A percentile compares a stretch with the other conserved stretches of the same genome.
Evolutionary conservation across 2,113 vertebrate species (phyloP).

Genomic region (Xiphorhynchus elegans): DNA sequence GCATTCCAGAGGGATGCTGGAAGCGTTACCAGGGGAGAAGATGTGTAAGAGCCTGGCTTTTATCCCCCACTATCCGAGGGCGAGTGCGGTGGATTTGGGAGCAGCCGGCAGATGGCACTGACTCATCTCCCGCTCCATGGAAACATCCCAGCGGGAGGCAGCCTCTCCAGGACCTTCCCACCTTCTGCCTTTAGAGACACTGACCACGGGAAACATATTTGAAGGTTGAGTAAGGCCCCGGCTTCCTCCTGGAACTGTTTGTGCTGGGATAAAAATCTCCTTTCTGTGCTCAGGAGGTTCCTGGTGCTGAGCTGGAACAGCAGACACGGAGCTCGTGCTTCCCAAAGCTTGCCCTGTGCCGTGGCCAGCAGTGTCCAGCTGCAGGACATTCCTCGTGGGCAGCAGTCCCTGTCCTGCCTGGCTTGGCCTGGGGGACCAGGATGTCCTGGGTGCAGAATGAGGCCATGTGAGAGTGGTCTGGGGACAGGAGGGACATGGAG

Average conservation of each 20-base stretch:
- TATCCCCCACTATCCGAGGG: rapidly evolving
- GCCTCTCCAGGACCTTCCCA: background rate
- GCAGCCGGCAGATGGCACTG: conserved; percentile 69
- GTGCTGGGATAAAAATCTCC: background rate
- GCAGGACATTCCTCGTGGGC: background rate
- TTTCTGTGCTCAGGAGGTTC: background rate
- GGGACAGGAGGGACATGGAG: background rate
- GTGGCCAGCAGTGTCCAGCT: background rate
- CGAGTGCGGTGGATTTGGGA: background rate
- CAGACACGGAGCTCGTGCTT: rapidly evolving
- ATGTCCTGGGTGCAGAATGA: background rate
- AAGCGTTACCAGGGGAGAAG: rapidly evolving
- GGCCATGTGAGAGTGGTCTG: background rate
- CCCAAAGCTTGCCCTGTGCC: rapidly evolving
- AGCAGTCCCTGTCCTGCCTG: background rate
- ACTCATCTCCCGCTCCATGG: background rate
- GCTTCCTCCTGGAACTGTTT: conserved; percentile 13
- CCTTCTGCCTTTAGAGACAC: background rate
- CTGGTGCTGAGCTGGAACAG: background rate
- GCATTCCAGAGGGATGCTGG: background rate
- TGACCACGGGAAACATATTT: background rate
- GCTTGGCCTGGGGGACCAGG: background rate
- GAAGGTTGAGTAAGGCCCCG: background rate
- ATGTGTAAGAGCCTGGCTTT: rapidly evolving
- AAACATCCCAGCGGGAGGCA: background rate